These are phyloP conservation scores for Polydrusus cervinus DNA, from an alignment of 2,888 invertebrate species.

Conservation along the genomic window DNA sequence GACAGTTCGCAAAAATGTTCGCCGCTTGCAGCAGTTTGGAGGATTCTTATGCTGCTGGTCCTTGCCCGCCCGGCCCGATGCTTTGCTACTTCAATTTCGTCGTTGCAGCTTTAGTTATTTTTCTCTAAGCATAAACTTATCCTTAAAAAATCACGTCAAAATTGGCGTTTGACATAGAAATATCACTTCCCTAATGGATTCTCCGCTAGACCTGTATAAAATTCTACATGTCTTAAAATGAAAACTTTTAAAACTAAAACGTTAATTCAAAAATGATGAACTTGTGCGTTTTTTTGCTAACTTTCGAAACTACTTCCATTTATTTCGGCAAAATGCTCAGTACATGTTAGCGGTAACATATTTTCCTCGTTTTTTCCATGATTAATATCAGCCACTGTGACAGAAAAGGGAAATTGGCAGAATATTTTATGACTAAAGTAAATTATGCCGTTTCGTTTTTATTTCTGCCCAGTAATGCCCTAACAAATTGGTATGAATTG, in stretches of 20 bases:
- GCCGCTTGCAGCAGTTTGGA: too few relatives aligned
- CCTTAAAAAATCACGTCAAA: too few relatives aligned
- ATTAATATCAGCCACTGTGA: conserved; percentile 50
- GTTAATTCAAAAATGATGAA: conserved; percentile 42
- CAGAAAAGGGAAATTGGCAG: conserved; percentile 54
- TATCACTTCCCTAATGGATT: too few relatives aligned
- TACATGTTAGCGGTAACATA: conserved; percentile 48
- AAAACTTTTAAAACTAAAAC: neutral
- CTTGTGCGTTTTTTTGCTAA: conserved; percentile 38
- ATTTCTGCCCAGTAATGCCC: conserved; percentile 47
- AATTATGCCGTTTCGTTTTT: conserved; percentile 53
- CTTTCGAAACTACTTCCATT: conserved; percentile 41
- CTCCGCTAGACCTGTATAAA: too few relatives aligned
- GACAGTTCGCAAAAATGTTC: too few relatives aligned
- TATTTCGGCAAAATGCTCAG: conserved; percentile 46
- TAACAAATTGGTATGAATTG: conserved; percentile 52
- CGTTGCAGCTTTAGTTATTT: too few relatives aligned
- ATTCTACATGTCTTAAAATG: too few relatives aligned
- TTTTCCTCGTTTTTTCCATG: conserved; percentile 50
- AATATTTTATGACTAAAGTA: conserved; percentile 53
- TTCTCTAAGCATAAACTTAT: too few relatives aligned
- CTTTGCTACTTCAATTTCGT: too few relatives aligned
- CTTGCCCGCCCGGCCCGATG: too few relatives aligned
- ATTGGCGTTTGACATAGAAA: too few relatives aligned
- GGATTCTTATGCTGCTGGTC: too few relatives aligned